These are phyloP conservation scores for Acanthosepion pharaonis DNA, from an alignment of 2,888 invertebrate species.

Conservation along the genomic window DNA sequence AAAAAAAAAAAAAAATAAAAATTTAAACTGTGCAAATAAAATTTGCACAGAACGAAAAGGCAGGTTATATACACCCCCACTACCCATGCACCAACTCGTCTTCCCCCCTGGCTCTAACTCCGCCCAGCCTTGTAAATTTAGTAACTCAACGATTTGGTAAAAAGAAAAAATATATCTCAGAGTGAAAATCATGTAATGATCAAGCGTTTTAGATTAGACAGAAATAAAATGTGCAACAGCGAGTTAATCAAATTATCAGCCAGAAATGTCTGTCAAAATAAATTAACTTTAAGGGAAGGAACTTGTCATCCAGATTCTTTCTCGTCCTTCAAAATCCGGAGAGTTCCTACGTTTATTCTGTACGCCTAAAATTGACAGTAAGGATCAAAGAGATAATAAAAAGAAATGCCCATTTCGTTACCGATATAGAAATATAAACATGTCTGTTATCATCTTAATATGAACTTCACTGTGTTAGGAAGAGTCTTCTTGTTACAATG, in stretches of 20 bases:
- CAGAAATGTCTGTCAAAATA: conserved; percentile 33
- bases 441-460: too few species aligned
- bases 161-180: too few species aligned
- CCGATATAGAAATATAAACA: too few species aligned
- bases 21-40: too few species aligned
- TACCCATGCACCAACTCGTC: too few species aligned
- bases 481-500: neutral
- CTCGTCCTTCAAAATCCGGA: neutral
- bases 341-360: neutral
- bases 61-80: too few species aligned
- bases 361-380: neutral
- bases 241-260: neutral
- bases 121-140: too few species aligned
- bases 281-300: neutral
- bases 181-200: neutral
- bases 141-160: too few species aligned
- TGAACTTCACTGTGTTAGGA: neutral
- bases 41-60: too few species aligned
- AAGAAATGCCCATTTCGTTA: neutral
- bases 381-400: neutral
- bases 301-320: neutral
- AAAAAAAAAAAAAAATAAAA: too few species aligned
- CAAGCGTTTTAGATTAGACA: neutral
- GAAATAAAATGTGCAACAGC: neutral
- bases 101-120: too few species aligned